These are phyloP conservation scores for Cephalopterus ornatus DNA, from an alignment of 2,113 vertebrate species.

Conservation along the genomic window DNA sequence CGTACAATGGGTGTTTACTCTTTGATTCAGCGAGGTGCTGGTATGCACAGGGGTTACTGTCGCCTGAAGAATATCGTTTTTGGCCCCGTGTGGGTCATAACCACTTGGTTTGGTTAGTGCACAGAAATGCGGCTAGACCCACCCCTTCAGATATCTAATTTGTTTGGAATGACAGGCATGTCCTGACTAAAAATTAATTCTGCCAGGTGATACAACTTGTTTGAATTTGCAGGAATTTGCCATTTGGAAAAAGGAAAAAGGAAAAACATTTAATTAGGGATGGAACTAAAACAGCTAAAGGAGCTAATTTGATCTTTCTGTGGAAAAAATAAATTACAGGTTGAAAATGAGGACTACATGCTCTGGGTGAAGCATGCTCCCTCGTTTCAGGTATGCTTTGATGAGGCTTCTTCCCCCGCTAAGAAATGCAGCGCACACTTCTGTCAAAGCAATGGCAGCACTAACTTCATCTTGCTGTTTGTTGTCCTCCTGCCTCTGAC, in stretches of 20 bases:
- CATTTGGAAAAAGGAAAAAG: constrained; percentile 54
- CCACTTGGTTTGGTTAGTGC: constrained; percentile 1
- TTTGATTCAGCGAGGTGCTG: constrained; percentile 35
- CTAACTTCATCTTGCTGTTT: background rate
- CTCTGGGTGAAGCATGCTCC: constrained; percentile 20
- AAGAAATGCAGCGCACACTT: background rate
- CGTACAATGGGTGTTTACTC: constrained; percentile 49
- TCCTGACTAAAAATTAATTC: constrained; percentile 69
- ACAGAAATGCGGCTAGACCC: constrained; percentile 31
- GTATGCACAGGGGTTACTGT: constrained; percentile 34
- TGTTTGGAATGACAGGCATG: constrained; percentile 76
- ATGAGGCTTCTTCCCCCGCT: constrained; percentile 29
- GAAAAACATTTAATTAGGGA: constrained; percentile 59
- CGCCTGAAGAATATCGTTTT: background rate
- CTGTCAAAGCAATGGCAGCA: background rate
- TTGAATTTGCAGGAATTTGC: constrained; percentile 71
- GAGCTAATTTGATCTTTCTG: constrained; percentile 60
- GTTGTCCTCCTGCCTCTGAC: background rate
- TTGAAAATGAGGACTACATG: constrained; percentile 49
- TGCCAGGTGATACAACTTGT: constrained; percentile 69
- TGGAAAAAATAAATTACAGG: constrained; percentile 36
- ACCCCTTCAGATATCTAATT: constrained; percentile 65
- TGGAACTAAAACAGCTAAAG: constrained; percentile 48
- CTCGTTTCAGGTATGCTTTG: constrained; percentile 56
- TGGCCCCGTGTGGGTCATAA: background rate